phyloP scores from a whole-genome alignment of 2,113 vertebrate species.

The Sardina pilchardus region DNA sequence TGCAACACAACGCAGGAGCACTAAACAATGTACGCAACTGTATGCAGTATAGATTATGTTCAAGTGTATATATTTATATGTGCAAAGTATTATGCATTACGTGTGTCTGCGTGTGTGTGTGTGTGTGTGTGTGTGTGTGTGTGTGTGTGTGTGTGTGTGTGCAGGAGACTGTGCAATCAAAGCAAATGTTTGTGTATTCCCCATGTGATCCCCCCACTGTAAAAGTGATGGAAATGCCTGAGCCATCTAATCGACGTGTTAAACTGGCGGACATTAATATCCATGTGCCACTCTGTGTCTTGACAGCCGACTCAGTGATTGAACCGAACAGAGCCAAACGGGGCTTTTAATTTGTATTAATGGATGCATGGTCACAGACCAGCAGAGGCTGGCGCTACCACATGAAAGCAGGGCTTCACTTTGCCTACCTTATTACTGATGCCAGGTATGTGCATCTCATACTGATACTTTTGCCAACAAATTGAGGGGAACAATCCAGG shows the following conservation, averaged over 20 bases:
- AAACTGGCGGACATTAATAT: background rate
- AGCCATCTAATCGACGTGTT: background rate
- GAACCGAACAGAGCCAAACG: conserved; percentile 19
- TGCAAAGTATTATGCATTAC: too few species aligned
- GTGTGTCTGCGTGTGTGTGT: too few species aligned
- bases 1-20: background rate
- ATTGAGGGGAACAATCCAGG: background rate
- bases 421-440: background rate
- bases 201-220: background rate
- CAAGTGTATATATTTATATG: too few species aligned
- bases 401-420: background rate
- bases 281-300: conserved; percentile 2
- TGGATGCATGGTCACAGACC: conserved; percentile 36
- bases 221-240: background rate
- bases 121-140: too few species aligned
- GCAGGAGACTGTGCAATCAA: background rate
- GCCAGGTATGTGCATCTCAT: background rate
- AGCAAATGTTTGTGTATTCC: background rate
- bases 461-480: background rate
- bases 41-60: too few species aligned
- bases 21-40: too few species aligned
- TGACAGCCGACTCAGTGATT: conserved; percentile 14
- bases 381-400: background rate
- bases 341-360: conserved; percentile 41
- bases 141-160: too few species aligned